Evolutionary conservation across 2,888 invertebrate species (phyloP).

Genomic region (Ctenicera cuprea): DNA sequence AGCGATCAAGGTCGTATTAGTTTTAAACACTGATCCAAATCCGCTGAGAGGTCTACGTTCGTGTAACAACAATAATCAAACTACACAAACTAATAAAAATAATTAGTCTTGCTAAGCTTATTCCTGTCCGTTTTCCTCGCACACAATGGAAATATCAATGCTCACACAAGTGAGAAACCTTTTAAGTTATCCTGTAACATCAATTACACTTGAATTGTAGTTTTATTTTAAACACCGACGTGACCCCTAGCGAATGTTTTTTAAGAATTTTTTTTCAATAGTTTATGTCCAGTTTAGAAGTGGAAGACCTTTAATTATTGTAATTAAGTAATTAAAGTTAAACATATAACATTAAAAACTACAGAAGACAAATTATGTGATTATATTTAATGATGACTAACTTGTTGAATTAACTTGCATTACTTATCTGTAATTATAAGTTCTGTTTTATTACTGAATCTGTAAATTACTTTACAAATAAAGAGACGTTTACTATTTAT

Average conservation of each 20-base stretch:
- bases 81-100: not conserved
- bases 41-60: not conserved
- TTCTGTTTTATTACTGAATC: no score
- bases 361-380: not conserved
- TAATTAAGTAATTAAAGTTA: constrained; percentile 1
- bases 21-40: not conserved
- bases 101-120: not conserved
- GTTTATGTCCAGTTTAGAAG: not conserved
- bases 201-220: not conserved
- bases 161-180: constrained; percentile 1
- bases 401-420: not conserved
- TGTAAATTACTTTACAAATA: no score
- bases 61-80: not conserved
- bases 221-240: not conserved
- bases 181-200: not conserved
- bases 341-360: not conserved
- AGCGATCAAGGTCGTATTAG: not conserved
- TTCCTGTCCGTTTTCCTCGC: not conserved
- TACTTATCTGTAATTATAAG: no score
- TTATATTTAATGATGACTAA: constrained; percentile 2
- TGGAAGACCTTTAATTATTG: constrained; percentile 1
- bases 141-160: constrained; percentile 13
- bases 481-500: no score
- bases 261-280: no score
- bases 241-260: not conserved